Base-by-base conservation (phyloP, 35 echinoderm and acorn worm genomes). In the Anneissia japonica region DNA sequence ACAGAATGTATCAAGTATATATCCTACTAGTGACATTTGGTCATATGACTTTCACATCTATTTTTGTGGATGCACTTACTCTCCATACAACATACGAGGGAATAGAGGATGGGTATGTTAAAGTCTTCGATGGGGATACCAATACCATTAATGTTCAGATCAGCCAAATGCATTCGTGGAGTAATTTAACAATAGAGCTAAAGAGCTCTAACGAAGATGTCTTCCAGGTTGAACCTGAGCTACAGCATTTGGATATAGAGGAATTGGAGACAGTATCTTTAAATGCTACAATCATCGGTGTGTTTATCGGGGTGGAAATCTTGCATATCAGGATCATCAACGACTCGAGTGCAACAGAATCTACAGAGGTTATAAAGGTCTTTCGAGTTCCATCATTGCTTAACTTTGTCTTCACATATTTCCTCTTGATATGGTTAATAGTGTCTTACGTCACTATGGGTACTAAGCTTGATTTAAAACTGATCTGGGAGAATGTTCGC, bases 391-490 rank as follows among this genome's bases (percentile, higher is more conserved):
- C 80, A 17, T 81, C 72, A 11, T 39, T 88, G 12, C 37, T 97
- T 23, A 78, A 81, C 31, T 26, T 41, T 17, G 3, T 93, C 1
- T 97, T 97, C 35, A 87, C 84, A 0, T 84, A 82, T 37, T 41
- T 81, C 13, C 32, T 89, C 38, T 36, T 89, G 10, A 73, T 89
- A 36, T 89, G 87, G 87, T 31, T 93, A 10, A 35, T 97, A n/a
- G 77, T 97, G 17, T 93, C 91, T 12, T 91, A 91, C 64, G 84
- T 99, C 13, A 84, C 84, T 16, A 99, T 99, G 96, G 96, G 92
- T 0, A 89, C 83, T 16, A 90, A 88, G 36, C 88, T 99, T 32
- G 86, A 89, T 29, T 82, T 86, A 77, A 39, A 73, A 17, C 74
- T 72, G 0, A 76, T 94, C 34, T 88, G 81, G 39, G 39, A 91